A percentile compares a stretch with the other conserved stretches of the same genome.
Evolutionary conservation across 2,113 vertebrate species (phyloP).

Genomic region (Anoura caudifer): DNA sequence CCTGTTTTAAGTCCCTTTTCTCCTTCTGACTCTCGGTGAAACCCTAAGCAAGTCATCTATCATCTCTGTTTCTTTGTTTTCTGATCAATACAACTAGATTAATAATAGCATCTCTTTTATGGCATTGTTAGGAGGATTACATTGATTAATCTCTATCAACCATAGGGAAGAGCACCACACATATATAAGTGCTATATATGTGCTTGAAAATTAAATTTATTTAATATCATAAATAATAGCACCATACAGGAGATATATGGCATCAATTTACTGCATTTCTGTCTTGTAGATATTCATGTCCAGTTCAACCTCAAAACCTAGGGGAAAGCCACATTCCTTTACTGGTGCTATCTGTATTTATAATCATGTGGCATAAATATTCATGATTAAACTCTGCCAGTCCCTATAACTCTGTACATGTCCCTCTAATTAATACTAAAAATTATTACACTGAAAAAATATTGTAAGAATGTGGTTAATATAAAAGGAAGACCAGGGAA

Average conservation of each 20-base stretch:
- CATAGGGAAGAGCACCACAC: not conserved
- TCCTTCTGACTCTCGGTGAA: not conserved
- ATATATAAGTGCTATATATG: not conserved
- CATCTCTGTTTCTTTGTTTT: not conserved
- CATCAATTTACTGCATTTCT: not conserved
- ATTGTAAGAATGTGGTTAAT: not conserved
- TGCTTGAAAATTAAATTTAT: not conserved
- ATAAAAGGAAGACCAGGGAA: not conserved
- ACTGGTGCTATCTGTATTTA: not conserved
- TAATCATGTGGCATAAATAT: not conserved
- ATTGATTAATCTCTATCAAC: not conserved
- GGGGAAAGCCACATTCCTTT: not conserved
- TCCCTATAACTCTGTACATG: not conserved
- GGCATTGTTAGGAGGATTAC: not conserved
- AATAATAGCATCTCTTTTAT: not conserved
- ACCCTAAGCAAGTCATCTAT: not conserved
- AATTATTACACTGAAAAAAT: not conserved
- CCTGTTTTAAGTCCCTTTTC: not conserved
- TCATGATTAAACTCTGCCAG: not conserved
- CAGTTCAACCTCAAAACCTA: not conserved
- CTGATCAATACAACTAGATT: not conserved
- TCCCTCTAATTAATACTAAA: slow-evolving; percentile 5
- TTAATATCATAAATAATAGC: not conserved
- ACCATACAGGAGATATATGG: not conserved
- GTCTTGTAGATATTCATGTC: not conserved